Percentiles rank a stretch among this genome's conserved stretches.
phyloP scores from a whole-genome alignment of 1,140 invertebrate species.

The Sipha flava region DNA sequence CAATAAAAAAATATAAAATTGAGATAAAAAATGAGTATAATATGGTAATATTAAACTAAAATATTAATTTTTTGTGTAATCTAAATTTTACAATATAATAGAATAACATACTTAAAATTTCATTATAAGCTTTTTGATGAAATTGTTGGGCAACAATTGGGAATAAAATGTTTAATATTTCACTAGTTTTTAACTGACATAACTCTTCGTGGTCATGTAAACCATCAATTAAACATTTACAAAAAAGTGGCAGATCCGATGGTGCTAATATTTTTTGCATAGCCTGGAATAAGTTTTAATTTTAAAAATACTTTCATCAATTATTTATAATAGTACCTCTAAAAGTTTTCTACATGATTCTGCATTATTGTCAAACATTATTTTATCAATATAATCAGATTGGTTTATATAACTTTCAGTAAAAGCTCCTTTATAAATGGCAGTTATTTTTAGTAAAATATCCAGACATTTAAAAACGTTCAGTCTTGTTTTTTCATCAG shows the following conservation, averaged over 20 bases:
- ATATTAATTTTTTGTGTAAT: too few relatives aligned
- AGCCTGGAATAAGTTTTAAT: neutral
- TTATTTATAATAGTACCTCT: neutral
- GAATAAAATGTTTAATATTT: constrained; percentile 14
- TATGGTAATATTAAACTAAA: too few relatives aligned
- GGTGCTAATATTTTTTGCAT: constrained; percentile 16
- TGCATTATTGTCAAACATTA: neutral
- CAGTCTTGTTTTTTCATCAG: neutral
- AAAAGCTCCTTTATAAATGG: constrained; percentile 13
- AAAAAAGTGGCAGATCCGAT: neutral
- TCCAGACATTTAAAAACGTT: constrained; percentile 12
- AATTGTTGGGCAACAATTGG: constrained; percentile 10
- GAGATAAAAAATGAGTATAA: too few relatives aligned
- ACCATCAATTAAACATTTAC: constrained; percentile 6
- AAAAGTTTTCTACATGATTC: neutral
- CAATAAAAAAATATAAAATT: neutral
- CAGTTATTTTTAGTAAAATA: constrained; percentile 1
- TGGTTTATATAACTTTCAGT: constrained; percentile 15
- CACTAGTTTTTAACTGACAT: constrained; percentile 18
- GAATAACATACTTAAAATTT: constrained; percentile 10
- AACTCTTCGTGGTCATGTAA: neutral
- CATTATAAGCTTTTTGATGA: constrained; percentile 3
- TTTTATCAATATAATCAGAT: constrained; percentile 1
- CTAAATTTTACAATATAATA: neutral
- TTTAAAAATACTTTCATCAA: neutral